These are phyloP conservation scores for Platysteira castanea DNA, from an alignment of 2,113 vertebrate genomes.

Conservation along the genomic window DNA sequence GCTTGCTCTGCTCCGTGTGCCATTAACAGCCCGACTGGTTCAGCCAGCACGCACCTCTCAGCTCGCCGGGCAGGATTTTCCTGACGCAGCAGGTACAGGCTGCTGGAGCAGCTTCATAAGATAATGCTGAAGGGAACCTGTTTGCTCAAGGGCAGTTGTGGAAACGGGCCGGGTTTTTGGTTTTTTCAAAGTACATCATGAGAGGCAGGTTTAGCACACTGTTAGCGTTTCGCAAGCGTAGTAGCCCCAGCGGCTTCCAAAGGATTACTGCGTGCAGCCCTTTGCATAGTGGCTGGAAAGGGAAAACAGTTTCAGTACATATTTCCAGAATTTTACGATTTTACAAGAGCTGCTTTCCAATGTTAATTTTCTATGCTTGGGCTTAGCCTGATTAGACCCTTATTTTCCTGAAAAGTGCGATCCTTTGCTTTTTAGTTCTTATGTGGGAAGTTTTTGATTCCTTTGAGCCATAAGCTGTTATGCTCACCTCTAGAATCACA, in stretches of 20 bases:
- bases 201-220: neutral
- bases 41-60: neutral
- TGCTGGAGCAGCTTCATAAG: neutral
- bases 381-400: neutral
- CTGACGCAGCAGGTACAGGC: neutral
- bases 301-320: neutral
- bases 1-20: neutral
- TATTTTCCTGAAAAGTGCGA: neutral
- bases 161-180: neutral
- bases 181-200: fast-evolving
- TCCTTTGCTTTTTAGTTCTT: neutral
- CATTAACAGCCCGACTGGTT: neutral
- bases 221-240: neutral
- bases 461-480: neutral
- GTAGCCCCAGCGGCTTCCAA: neutral
- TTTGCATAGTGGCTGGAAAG: neutral
- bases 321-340: neutral
- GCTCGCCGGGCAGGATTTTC: neutral
- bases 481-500: neutral
- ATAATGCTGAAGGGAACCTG: neutral
- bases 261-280: neutral
- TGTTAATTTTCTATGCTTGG: neutral
- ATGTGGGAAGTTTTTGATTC: neutral
- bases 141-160: neutral
- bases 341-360: neutral